These are phyloP conservation scores for Alaudala cheleensis DNA, from an alignment of 2,113 vertebrate species.

Conservation along the genomic window DNA sequence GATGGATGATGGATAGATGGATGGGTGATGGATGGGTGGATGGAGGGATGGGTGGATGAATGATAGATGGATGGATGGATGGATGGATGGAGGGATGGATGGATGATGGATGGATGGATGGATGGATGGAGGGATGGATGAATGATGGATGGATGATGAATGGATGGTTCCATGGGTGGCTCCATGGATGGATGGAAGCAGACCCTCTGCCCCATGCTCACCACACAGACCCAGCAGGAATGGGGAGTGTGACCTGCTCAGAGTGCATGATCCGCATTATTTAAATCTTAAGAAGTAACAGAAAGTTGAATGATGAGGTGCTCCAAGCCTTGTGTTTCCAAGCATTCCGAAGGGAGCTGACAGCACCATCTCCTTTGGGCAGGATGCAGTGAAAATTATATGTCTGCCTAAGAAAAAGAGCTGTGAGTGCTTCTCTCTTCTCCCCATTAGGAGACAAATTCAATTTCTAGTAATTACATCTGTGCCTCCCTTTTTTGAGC, in stretches of 20 bases:
- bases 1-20: not conserved
- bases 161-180: not conserved
- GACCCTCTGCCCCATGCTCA: not conserved
- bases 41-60: too few relatives aligned
- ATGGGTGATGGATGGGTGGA: too few relatives aligned
- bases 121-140: too few relatives aligned
- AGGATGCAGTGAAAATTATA: not conserved
- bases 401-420: not conserved
- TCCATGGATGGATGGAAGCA: not conserved
- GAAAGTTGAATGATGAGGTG: not conserved
- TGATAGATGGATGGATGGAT: too few relatives aligned
- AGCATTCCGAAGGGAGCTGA: not conserved
- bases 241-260: not conserved
- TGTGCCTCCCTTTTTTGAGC: not conserved
- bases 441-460: not conserved
- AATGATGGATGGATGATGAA: not conserved
- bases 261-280: rapidly evolving
- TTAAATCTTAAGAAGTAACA: not conserved
- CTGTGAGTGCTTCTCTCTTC: not conserved
- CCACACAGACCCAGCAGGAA: not conserved
- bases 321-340: not conserved
- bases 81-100: too few relatives aligned
- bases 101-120: too few relatives aligned
- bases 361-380: not conserved
- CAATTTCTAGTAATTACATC: not conserved